Evolutionary conservation across 2,797 vertebrate species (phyloP).

Genomic region (Erethizon dorsatum): DNA sequence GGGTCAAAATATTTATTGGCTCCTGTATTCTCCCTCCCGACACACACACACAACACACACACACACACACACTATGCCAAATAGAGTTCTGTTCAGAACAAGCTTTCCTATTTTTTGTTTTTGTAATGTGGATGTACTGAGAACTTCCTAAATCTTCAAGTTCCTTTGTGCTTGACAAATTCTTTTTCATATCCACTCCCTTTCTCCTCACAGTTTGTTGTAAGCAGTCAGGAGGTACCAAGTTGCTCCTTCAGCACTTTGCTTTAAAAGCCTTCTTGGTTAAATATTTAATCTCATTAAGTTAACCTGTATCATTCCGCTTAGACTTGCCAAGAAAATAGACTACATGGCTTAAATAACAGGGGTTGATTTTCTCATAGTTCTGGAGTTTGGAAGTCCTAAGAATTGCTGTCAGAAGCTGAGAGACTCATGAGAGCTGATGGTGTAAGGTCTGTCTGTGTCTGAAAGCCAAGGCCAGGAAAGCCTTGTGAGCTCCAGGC

Average conservation of each 20-base stretch:
- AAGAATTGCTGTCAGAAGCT: neutral
- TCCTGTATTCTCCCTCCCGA: too few species aligned
- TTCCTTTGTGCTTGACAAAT: neutral
- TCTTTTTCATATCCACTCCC: neutral
- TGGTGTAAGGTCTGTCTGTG: neutral
- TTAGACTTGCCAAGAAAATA: neutral
- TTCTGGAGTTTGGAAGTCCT: neutral
- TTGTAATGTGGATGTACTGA: neutral
- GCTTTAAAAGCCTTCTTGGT: neutral
- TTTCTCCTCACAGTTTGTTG: neutral
- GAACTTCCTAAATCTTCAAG: slow-evolving; percentile 5
- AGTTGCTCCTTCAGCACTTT: neutral
- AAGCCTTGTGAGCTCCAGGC: neutral
- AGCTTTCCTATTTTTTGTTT: neutral
- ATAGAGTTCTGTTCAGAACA: slow-evolving; percentile 23
- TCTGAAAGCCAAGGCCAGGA: neutral
- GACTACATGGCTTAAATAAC: neutral
- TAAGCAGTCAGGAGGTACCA: neutral
- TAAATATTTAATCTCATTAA: neutral
- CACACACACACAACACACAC: too few species aligned
- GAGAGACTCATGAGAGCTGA: neutral
- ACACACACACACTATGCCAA: too few species aligned
- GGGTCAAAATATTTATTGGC: too few species aligned
- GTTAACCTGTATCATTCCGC: neutral
- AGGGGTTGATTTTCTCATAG: neutral